phyloP scores from a whole-genome alignment of 2,113 vertebrate genomes.

The Periophthalmodon schlosseri region DNA sequence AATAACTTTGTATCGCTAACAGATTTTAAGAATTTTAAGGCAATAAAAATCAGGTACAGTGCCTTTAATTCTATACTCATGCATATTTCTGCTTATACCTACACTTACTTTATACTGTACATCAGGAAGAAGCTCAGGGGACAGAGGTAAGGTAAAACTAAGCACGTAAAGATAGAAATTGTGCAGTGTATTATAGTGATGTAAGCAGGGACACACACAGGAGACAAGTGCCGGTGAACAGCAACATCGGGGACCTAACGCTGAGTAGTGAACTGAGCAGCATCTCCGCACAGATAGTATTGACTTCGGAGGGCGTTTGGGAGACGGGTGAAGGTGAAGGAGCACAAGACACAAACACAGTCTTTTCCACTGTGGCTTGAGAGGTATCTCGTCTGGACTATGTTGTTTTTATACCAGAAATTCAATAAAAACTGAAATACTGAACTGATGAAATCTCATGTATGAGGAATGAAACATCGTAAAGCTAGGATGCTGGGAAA shows the following conservation, averaged over 20 bases:
- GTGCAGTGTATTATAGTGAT: conserved; percentile 8
- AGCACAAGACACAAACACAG: conserved; percentile 3
- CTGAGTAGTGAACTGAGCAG: conserved; percentile 31
- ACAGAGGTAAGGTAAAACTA: conserved; percentile 47
- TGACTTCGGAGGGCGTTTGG: conserved; percentile 26
- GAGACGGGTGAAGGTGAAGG: conserved; percentile 44
- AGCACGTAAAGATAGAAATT: conserved; percentile 18
- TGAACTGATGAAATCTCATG: conserved; percentile 6
- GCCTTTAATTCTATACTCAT: too few relatives aligned
- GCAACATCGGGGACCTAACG: conserved; percentile 23
- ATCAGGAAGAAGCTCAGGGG: conserved; percentile 67
- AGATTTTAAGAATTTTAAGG: too few relatives aligned
- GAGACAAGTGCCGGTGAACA: background rate
- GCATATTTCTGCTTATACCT: background rate
- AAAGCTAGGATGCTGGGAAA: background rate
- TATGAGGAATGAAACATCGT: background rate
- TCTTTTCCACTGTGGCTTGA: background rate
- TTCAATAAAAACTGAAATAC: background rate
- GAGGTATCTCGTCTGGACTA: background rate
- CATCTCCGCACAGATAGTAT: conserved; percentile 28
- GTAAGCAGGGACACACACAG: conserved; percentile 7
- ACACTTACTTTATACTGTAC: background rate
- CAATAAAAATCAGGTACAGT: too few relatives aligned
- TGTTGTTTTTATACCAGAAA: background rate
- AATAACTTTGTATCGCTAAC: too few relatives aligned